A percentile compares a stretch with the other conserved stretches of the same genome.
These are phyloP conservation scores for Pachycephus smyrnensis DNA, from an alignment of 2,888 invertebrate genomes.

Conservation along the genomic window DNA sequence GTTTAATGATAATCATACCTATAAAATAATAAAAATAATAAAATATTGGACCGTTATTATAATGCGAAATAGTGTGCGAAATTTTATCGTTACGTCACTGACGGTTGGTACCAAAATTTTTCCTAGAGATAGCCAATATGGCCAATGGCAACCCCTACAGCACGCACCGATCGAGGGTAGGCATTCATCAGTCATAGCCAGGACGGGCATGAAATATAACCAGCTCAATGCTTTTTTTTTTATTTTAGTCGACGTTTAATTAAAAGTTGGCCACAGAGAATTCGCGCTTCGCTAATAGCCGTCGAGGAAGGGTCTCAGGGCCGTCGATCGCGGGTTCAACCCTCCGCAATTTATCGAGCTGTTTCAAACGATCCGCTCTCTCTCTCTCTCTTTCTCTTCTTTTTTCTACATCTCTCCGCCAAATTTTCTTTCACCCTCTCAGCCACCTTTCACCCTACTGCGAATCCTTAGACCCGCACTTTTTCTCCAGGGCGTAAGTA, in stretches of 20 bases:
- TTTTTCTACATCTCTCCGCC: no score
- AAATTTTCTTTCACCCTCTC: no score
- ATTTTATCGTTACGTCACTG: no score
- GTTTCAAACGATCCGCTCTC: no score
- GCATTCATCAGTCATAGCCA: conserved; percentile 38
- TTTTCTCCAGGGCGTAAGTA: no score
- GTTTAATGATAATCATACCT: no score
- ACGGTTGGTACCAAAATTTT: neutral
- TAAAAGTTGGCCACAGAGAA: conserved; percentile 48
- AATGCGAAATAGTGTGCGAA: no score
- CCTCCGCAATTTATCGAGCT: neutral
- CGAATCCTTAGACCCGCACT: no score
- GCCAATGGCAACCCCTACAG: conserved; percentile 15
- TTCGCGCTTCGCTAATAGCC: conserved; percentile 26
- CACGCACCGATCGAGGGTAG: conserved; percentile 22
- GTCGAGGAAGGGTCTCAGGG: conserved; percentile 18
- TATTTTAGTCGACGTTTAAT: conserved; percentile 55
- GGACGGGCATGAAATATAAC: conserved; percentile 42
- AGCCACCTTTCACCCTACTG: no score
- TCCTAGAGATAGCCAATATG: neutral
- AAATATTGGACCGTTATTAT: no score
- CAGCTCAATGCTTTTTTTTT: conserved; percentile 38
- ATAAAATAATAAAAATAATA: no score
- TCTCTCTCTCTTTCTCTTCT: no score
- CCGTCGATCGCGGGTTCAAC: conserved; percentile 14